Conservation (phyloP, 2,888 invertebrate species). For the Stictocephala bisonia region DNA sequence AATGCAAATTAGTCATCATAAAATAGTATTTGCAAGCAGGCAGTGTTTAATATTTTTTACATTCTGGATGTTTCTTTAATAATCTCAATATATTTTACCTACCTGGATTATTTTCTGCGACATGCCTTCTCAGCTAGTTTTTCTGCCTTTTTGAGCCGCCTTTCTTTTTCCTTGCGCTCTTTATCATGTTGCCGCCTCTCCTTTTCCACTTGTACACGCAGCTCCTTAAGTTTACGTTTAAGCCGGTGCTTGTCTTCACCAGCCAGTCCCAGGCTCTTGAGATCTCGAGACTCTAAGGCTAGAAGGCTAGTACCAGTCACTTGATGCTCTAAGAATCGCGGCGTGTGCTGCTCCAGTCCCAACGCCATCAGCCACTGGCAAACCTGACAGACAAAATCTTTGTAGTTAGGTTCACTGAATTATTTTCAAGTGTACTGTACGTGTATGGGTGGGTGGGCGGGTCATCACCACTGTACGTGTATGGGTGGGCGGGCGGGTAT, state of each 20-base stretch:
- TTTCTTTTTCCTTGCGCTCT: conserved; percentile 84
- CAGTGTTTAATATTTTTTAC: too few species aligned
- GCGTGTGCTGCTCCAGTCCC: conserved; percentile 86
- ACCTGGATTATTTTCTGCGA: conserved; percentile 74
- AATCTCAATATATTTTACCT: background rate
- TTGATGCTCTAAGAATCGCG: conserved; percentile 88
- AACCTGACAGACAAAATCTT: conserved; percentile 70
- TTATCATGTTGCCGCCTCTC: conserved; percentile 84
- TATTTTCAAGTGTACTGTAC: too few species aligned
- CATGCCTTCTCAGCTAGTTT: conserved; percentile 75
- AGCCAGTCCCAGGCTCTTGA: conserved; percentile 85
- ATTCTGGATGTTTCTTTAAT: too few species aligned
- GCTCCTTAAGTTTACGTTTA: conserved; percentile 87
- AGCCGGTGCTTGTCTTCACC: conserved; percentile 85
- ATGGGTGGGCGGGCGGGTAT: background rate
- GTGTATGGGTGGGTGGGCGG: too few species aligned
- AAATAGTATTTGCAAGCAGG: too few species aligned
- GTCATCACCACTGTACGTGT: too few species aligned
- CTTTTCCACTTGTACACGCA: conserved; percentile 78
- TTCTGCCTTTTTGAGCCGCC: conserved; percentile 87
- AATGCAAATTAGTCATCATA: too few species aligned
- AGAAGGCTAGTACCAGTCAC: conserved; percentile 90
- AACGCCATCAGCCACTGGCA: conserved; percentile 90
- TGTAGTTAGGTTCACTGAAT: background rate
- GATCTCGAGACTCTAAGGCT: conserved; percentile 89